Base-by-base conservation (phyloP, 2,888 invertebrate genomes). In the Lobophora halterata region DNA sequence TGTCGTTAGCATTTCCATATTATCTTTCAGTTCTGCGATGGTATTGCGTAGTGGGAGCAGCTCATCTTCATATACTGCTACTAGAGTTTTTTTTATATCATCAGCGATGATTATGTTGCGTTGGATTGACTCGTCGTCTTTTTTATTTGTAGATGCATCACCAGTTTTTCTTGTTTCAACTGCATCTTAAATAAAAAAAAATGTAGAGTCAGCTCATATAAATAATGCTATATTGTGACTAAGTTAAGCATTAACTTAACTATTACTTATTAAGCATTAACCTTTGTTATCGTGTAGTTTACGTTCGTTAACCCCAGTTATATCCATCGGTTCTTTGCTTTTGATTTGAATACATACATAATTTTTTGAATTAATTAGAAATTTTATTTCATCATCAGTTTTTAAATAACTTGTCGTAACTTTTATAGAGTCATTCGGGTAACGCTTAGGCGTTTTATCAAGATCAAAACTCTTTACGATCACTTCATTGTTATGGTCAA, bases 41-140 rank as follows among this genome's bases (percentile, higher is more conserved):
- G 64, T 60, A n/a, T 54, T 52, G 49, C 74, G 68, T 14, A 86
- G 50, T 1, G 85, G 79, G 18, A 83, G 12, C 19, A 86, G 52
- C 44, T 79, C 73, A 23, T 71, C 47, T 47, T 77, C 69, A 37
- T 77, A 78, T 23, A 78, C 53, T n/a, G 38, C 45, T 37, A 47
- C 55, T 44, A 43, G 62, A n/a, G 48, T 49, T 28, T 39, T 49
- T 11, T 35, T 51, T 41, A 40, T 24, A 26, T 23, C 35, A 17
- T 47, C 40, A 25, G 23, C 26, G 20, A 39, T 39, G n/a, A 16
- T 32, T 5, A 10, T 10, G 8, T 49, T 34, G 14, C 31, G 21
- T n/a, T 39, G 38, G 5, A 30, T 20, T 4, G 27, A 10, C 10
- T 44, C 29, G 8, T 25, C 7, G n/a, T 27, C 44, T 10, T 23